phyloP scores from a whole-genome alignment of 1,140 invertebrate genomes.

The Cotesia typhae region DNA sequence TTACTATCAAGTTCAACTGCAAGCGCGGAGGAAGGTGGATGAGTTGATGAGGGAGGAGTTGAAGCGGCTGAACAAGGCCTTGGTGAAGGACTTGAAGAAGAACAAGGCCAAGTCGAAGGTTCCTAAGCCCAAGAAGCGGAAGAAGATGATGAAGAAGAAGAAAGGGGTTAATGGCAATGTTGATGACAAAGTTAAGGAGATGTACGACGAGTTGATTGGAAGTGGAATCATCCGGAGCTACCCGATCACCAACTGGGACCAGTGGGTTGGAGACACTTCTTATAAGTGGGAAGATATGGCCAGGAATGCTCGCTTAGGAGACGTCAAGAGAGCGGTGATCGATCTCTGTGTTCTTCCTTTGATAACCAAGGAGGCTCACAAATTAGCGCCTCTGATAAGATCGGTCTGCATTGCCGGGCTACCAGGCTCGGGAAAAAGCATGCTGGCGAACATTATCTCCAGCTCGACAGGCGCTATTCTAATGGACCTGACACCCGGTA shows the following conservation, averaged over 20 bases:
- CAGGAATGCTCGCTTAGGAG: conserved; percentile 58
- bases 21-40: conserved; percentile 67
- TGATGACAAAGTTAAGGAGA: conserved; percentile 64
- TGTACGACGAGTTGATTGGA: conserved; percentile 71
- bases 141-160: conserved; percentile 63
- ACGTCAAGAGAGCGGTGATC: conserved; percentile 68
- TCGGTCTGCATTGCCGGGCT: conserved; percentile 71
- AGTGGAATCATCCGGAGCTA: conserved; percentile 55
- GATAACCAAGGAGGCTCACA: conserved; percentile 68
- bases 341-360: conserved; percentile 75
- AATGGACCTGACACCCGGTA: conserved; percentile 71
- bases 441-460: conserved; percentile 70
- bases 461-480: conserved; percentile 70
- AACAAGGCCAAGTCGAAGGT: conserved; percentile 52
- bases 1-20: conserved; percentile 66
- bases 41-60: conserved; percentile 69
- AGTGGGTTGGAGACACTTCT: conserved; percentile 58
- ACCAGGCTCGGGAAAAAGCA: conserved; percentile 67
- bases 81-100: conserved; percentile 59
- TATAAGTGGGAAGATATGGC: conserved; percentile 53
- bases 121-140: conserved; percentile 50
- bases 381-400: conserved; percentile 65
- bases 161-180: conserved; percentile 60
- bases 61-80: conserved; percentile 64
- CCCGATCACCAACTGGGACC: conserved; percentile 41